phyloP scores from a whole-genome alignment of 2,113 vertebrate species.

The Sinocyclocheilus maitianheensis region DNA sequence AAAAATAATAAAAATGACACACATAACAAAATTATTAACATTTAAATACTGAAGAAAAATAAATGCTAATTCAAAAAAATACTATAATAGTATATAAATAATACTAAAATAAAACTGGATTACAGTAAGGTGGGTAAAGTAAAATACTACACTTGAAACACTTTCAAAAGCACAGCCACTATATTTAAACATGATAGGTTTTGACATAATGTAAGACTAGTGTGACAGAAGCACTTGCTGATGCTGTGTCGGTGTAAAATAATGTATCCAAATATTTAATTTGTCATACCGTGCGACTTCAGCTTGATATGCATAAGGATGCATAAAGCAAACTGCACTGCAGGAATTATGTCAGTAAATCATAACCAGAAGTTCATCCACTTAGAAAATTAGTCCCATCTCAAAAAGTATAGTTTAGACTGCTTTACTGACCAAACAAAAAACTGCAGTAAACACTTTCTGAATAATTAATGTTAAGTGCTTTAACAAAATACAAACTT shows the following conservation, averaged over 20 bases:
- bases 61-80: not conserved
- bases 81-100: not conserved
- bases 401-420: not conserved
- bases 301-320: not conserved
- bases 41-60: not conserved
- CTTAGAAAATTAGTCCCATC: not conserved
- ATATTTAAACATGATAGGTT: not conserved
- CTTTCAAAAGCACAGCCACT: not conserved
- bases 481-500: not conserved
- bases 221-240: not conserved
- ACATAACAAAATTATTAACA: not conserved
- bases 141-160: not conserved
- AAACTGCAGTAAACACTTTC: not conserved
- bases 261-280: not conserved
- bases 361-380: not conserved
- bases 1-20: not conserved
- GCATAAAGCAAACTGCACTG: not conserved
- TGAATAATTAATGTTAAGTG: conserved; percentile 5
- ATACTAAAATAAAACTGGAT: not conserved
- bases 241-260: not conserved
- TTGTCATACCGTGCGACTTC: not conserved
- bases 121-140: not conserved
- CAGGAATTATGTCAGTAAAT: not conserved
- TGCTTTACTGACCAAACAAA: not conserved
- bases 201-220: not conserved